Evolutionary conservation across 2,113 vertebrate genomes (phyloP), one percentile per base, ranked within the genome.

Genomic region (Trinectes maculatus): DNA sequence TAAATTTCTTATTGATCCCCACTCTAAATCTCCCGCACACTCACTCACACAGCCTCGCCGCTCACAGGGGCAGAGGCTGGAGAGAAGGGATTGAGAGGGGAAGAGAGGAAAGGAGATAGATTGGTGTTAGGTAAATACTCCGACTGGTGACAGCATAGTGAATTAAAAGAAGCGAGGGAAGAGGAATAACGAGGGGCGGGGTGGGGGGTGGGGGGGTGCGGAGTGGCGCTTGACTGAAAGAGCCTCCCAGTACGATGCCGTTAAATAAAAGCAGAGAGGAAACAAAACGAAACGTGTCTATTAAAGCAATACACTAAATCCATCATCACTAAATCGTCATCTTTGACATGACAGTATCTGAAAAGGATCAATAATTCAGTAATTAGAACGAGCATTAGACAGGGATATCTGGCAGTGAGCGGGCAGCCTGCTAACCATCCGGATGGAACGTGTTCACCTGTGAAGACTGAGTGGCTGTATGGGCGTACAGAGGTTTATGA

Each of bases 1-100:
- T 95, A 95, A 95, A 95, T 95, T 96, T 97, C 94, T 93, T 94
- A 95, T 96, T 95, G 95, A 96, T 96, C 93, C 92, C 79, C 16
- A 93, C 94, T 93, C 94, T 96, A 96, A 96, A 96, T 95, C 95
- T 96, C 94, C 93, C n/a, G 68, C 84, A 68, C 87, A 66, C 80
- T 83, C 80, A 70, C 86, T 84, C 77, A 79, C 80, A 79, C 79
- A 83, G 87, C 74, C 87, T 79, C 61, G 67, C 82, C 66, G 71
- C 82, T 89, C 62, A 37, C 85, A 67, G 78, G 81, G 84, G 83
- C 86, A 71, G 80, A 86, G 80, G 81, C n/a, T 49, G 53, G 87
- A 79, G 90, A 39, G 74, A 81, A 79, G 70, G 40, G 63, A 72
- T 25, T 60, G 73, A 83, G 68, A 54, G 59, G 44, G 66, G 60